Base-by-base conservation (phyloP, 2,797 vertebrate genomes). In the Cryptoprocta ferox region DNA sequence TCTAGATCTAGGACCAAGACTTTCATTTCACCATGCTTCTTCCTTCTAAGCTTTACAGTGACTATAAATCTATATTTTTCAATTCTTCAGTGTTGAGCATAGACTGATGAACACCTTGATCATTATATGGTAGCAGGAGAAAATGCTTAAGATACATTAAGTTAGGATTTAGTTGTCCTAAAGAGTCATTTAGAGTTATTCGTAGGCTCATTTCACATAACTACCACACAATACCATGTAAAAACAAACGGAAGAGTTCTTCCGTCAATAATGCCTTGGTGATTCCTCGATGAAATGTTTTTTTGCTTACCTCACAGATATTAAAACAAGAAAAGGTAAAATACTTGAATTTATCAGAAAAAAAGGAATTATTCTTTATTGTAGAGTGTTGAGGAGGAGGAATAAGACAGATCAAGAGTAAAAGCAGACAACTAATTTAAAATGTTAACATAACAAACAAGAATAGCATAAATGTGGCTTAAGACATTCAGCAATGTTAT, bases 401-500 rank as follows among this genome's bases (percentile, higher is more conserved):
- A 92, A 30, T 24, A 89, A 80, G 39, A 91, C 15, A 28, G 32
- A 53, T 50, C 61, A 97, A 80, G 9, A 95, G 6, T 81, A 81
- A 94, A 63, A 86, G 63, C 35, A 91, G 37, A 61, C 68, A 92
- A 91, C n/a, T 96, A 91, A 94, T 89, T 94, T 56, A 81, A 93
- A 96, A 81, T 19, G 2, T 56, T 65, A 96, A 94, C 14, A 61
- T 53, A 93, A 87, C 19, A 66, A 89, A 95, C 1, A 93, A 45
- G 6, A 92, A 75, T 16, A n/a, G 32, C 15, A 70, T 70, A 97
- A 84, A 65, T 48, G 16, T 84, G 12, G 19, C 37, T 89, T 88
- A 73, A 94, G 28, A 82, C 12, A 94, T 73, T 86, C 6, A 91
- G 88, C 3, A 80, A 88, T 30, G 24, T 83, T 75, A 90, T 91